Conservation (phyloP, 2,888 invertebrate species). For the Drosophila maculinotata region DNA sequence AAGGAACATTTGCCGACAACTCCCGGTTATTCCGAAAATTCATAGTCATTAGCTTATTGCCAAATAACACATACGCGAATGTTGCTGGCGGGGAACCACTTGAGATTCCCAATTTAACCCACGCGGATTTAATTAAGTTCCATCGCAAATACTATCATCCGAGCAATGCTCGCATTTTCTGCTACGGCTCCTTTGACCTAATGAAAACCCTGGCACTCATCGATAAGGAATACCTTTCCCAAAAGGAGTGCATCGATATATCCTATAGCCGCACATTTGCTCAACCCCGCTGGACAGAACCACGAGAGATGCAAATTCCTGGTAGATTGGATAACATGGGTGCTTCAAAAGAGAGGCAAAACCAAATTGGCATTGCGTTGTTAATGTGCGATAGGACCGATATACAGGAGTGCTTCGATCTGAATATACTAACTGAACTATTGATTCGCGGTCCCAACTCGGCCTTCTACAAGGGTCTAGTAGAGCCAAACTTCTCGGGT, state of each 20-base stretch:
- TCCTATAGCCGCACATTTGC: slow-evolving; percentile 89
- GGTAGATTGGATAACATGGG: slow-evolving; percentile 93
- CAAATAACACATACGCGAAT: slow-evolving; percentile 94
- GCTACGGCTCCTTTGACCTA: slow-evolving; percentile 95
- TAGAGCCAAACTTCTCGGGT: slow-evolving; percentile 95
- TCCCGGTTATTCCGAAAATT: slow-evolving; percentile 91
- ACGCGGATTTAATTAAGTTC: slow-evolving; percentile 92
- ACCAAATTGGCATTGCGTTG: slow-evolving; percentile 92
- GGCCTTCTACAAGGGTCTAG: slow-evolving; percentile 94
- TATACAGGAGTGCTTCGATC: slow-evolving; percentile 90
- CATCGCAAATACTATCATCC: slow-evolving; percentile 96
- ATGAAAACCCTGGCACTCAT: slow-evolving; percentile 91
- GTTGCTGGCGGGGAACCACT: slow-evolving; percentile 96
- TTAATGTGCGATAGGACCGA: slow-evolving; percentile 93
- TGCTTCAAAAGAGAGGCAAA: slow-evolving; percentile 92
- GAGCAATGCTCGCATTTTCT: slow-evolving; percentile 94
- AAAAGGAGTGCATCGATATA: slow-evolving; percentile 87
- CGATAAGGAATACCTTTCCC: slow-evolving; percentile 89
- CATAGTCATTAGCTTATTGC: slow-evolving; percentile 89
- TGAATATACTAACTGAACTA: slow-evolving; percentile 92
- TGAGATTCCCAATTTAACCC: slow-evolving; percentile 92
- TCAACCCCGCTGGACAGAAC: slow-evolving; percentile 90
- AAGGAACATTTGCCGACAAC: slow-evolving; percentile 96
- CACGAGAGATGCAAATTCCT: slow-evolving; percentile 87
- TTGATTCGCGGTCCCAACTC: slow-evolving; percentile 95